Conservation (phyloP, 2,888 invertebrate genomes). For the Dromius quadrimaculatus region DNA sequence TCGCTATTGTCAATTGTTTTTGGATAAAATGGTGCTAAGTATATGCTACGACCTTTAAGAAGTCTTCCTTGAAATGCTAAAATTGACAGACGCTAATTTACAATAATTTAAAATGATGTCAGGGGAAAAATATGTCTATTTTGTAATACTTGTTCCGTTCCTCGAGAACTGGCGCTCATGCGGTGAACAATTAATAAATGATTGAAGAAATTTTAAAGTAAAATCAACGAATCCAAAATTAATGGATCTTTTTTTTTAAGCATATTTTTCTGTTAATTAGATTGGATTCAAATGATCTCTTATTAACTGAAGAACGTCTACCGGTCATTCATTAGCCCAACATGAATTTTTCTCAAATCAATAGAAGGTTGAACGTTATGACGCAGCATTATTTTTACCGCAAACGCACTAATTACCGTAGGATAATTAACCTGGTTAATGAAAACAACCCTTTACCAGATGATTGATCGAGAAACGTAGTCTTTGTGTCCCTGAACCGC, state of each 20-base stretch:
- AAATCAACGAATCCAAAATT: too few relatives aligned
- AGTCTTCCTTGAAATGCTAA: slow-evolving; percentile 6
- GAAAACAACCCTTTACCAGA: slow-evolving; percentile 51
- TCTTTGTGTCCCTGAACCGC: slow-evolving; percentile 22
- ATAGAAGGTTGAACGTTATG: slow-evolving; percentile 26
- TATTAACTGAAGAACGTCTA: too few relatives aligned
- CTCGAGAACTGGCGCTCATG: too few relatives aligned
- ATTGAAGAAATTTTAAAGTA: too few relatives aligned
- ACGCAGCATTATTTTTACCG: slow-evolving; percentile 34
- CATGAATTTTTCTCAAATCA: slow-evolving; percentile 14
- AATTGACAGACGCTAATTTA: slow-evolving; percentile 9
- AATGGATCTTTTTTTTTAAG: too few relatives aligned
- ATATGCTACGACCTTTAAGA: slow-evolving; percentile 22
- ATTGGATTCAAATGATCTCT: too few relatives aligned
- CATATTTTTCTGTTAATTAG: too few relatives aligned
- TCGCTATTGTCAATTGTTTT: slow-evolving; percentile 33
- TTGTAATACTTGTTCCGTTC: too few relatives aligned
- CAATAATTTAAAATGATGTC: slow-evolving; percentile 23
- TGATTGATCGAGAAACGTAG: slow-evolving; percentile 39
- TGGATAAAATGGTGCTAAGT: slow-evolving; percentile 19
- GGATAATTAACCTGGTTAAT: slow-evolving; percentile 50
- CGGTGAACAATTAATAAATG: too few relatives aligned
- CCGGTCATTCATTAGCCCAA: slow-evolving; percentile 22
- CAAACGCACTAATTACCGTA: slow-evolving; percentile 42
- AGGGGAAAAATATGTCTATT: background rate